Conservation (phyloP, 1,140 invertebrate genomes). For the Drosophila persimilis region DNA sequence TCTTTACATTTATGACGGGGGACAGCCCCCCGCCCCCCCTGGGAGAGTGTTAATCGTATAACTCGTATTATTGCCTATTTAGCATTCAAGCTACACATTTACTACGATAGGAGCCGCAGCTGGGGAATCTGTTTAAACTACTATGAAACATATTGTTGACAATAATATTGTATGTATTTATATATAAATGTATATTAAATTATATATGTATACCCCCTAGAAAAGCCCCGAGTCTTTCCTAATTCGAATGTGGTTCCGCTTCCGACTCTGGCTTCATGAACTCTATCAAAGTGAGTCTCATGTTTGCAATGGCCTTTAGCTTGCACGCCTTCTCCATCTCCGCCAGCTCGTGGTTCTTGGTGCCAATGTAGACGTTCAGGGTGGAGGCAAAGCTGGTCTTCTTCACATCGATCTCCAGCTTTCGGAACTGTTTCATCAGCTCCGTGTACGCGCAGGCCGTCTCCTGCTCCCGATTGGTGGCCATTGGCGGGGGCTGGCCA, state of each 20-base stretch:
- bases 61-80: slow-evolving; percentile 48
- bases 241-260: neutral
- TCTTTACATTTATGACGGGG: slow-evolving; percentile 26
- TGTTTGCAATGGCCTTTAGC: slow-evolving; percentile 37
- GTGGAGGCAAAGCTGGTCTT: slow-evolving; percentile 33
- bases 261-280: slow-evolving; percentile 14
- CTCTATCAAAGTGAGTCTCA: slow-evolving; percentile 30
- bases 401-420: slow-evolving; percentile 44
- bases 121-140: slow-evolving; percentile 48
- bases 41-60: slow-evolving; percentile 33
- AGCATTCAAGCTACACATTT: slow-evolving; percentile 61
- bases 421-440: slow-evolving; percentile 31
- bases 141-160: slow-evolving; percentile 77
- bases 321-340: slow-evolving; percentile 47
- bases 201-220: slow-evolving; percentile 57
- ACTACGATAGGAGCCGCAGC: slow-evolving; percentile 55
- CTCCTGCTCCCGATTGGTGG: neutral
- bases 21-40: neutral
- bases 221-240: slow-evolving; percentile 2
- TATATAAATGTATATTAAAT: slow-evolving; percentile 70
- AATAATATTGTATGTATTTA: slow-evolving; percentile 78
- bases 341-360: slow-evolving; percentile 58
- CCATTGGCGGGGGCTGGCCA: neutral
- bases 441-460: slow-evolving; percentile 18
- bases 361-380: slow-evolving; percentile 51